Evolutionary conservation across 2,113 vertebrate genomes (phyloP), one percentile per base, ranked within the genome.

Genomic region (Indicator indicator): DNA sequence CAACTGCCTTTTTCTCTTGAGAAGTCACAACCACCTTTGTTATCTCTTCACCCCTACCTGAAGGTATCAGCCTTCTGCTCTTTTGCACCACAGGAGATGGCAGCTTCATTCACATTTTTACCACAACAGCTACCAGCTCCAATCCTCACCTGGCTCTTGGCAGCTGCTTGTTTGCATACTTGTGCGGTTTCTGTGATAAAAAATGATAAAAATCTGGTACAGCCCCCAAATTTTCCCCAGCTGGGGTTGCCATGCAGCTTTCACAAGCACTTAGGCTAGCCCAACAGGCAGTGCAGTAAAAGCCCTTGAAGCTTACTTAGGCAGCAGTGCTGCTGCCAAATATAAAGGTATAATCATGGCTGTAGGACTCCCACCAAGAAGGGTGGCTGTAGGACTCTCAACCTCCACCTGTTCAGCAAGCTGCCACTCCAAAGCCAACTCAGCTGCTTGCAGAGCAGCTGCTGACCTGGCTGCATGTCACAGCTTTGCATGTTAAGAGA

Each of bases 381-480:
- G 69, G 6, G 65, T 19, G 62, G 23, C 86, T 78, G 52, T 5
- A 90, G 42, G 36, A 80, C 69, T 54, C 75, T 46, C 84, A 86
- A 28, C 64, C 69, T 94, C 83, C 92, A 95, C 73, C 69, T 95
- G 89, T 88, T 93, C 90, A 80, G 36, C 79, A 77, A 56, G 19
- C 40, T 73, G 75, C 88, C 67, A 52, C 88, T 63, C 75, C 71
- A 91, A 89, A 96, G 85, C 72, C 68, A 86, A 46, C 63, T 89
- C 86, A 89, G 92, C 88, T 94, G 90, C 82, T 38, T 70, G 71
- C 68, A 36, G 68, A 94, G 93, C 86, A 96, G 94, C 96, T 96
- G 95, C 79, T 71, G 88, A 88, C 33, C 60, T 93, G 76, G 76
- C 88, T 91, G 82, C 83, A 88, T 7, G n/a, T 46, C 77, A 86